These are phyloP conservation scores for Phragmatobia fuliginosa DNA, from an alignment of 2,888 invertebrate species.

Conservation along the genomic window DNA sequence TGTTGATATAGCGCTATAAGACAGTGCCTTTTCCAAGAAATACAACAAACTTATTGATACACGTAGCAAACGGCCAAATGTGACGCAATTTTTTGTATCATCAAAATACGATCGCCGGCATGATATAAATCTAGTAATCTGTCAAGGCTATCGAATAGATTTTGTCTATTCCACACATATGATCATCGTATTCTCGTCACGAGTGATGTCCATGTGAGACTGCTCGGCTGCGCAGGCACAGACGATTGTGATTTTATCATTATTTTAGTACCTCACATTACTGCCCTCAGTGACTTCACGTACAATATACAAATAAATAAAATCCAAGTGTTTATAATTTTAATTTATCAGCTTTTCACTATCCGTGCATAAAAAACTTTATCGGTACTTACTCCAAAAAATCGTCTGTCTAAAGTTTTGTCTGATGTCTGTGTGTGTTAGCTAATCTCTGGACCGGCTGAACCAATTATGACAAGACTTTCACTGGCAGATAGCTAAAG, in stretches of 20 bases:
- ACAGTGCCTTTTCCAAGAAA: not conserved
- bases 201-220: constrained; percentile 68
- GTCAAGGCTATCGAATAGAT: constrained; percentile 29
- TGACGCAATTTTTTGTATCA: constrained; percentile 5
- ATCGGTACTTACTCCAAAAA: too few relatives aligned
- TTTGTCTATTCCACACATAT: constrained; percentile 32
- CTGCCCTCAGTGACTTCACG: not conserved
- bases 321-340: too few relatives aligned
- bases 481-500: too few relatives aligned
- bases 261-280: not conserved
- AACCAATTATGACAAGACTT: too few relatives aligned
- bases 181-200: constrained; percentile 64
- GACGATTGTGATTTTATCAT: constrained; percentile 4
- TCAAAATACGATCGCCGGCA: not conserved
- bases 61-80: not conserved
- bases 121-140: constrained; percentile 19
- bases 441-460: too few relatives aligned
- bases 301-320: not conserved
- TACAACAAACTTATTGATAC: not conserved
- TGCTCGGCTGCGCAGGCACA: constrained; percentile 65
- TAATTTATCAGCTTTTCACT: too few relatives aligned
- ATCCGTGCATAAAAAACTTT: too few relatives aligned
- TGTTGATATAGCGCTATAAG: not conserved
- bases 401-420: too few relatives aligned
- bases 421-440: too few relatives aligned